Base-by-base conservation (phyloP, 2,888 invertebrate genomes). In the Eristalis arbustorum region DNA sequence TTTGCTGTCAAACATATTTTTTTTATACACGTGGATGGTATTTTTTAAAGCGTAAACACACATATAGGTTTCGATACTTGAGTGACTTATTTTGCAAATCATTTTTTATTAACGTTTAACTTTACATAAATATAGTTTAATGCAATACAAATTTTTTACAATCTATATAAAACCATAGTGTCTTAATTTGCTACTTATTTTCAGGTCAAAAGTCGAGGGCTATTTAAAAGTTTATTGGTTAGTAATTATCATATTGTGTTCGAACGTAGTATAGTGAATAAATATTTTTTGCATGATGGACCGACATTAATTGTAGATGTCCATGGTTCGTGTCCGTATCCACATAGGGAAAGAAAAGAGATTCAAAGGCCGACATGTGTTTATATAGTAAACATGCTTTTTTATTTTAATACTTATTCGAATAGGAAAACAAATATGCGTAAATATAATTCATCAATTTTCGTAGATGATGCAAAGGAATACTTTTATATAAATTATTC, bases 121-220 rank as follows among this genome's bases (percentile, higher is more conserved):
- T 64, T 84, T 22, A 61, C 68, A 69, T 84, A 69, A 40, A 61
- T 57, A 57, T 75, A 73, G 73, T 71, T 79, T 66, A 11, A 75
- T 67, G 42, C 75, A 59, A 74, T 71, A 84, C n/a, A 80, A 84
- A 71, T 66, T 42, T 13, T 3, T 59, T 59, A 10, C 66, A 62
- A 80, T 56, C 64, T 69, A 69, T 11, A 61, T 74, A 28, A 66
- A 75, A 71, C 37, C 59, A 79, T 66, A 61, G 62, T 61, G 18
- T 61, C 64, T 40, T 57, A 59, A 67, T 28, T 72, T 63, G 42
- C 18, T 59, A 14, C 13, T 13, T 25, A 13, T 59, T 59, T 23
- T 23, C 25, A 59, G 11, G 59, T 59, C 59, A 22, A 23, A 23
- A 10, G 25, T 59, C 18, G 3, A 59, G 23, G 25, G 23, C 10